Percentiles rank a stretch among this genome's conserved stretches.
These are phyloP conservation scores for Sinosuthora webbiana DNA, from an alignment of 2,113 vertebrate species.

Conservation along the genomic window DNA sequence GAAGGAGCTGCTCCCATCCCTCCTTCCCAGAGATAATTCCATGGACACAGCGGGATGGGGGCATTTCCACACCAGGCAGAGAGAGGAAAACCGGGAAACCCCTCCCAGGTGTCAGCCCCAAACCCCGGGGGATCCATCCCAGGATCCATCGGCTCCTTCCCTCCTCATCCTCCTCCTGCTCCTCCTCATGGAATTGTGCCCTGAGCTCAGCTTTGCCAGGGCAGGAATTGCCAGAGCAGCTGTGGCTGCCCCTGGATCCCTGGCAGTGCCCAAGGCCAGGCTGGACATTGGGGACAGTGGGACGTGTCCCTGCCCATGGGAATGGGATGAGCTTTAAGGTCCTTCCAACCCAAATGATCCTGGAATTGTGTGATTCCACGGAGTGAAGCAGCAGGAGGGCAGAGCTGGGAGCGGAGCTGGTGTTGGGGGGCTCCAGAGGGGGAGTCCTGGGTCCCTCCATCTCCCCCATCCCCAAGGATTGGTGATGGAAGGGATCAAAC, in stretches of 20 bases:
- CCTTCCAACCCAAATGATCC: background rate
- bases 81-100: background rate
- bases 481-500: background rate
- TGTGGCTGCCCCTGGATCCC: background rate
- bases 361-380: background rate
- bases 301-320: background rate
- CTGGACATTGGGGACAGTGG: background rate
- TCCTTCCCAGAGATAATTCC: background rate
- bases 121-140: background rate
- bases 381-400: background rate
- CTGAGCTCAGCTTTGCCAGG: background rate
- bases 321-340: background rate
- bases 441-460: background rate
- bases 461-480: background rate
- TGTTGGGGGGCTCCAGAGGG: background rate
- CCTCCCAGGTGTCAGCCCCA: background rate
- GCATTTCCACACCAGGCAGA: background rate
- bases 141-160: background rate
- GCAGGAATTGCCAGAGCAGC: background rate
- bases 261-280: background rate
- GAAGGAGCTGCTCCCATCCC: background rate
- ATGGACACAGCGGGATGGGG: background rate
- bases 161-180: fast-evolving
- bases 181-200: fast-evolving
- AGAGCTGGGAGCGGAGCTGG: background rate